Percentiles rank a stretch among this genome's conserved stretches.
These are phyloP conservation scores for Tipula lateralis DNA, from an alignment of 2,888 invertebrate species.

Conservation along the genomic window DNA sequence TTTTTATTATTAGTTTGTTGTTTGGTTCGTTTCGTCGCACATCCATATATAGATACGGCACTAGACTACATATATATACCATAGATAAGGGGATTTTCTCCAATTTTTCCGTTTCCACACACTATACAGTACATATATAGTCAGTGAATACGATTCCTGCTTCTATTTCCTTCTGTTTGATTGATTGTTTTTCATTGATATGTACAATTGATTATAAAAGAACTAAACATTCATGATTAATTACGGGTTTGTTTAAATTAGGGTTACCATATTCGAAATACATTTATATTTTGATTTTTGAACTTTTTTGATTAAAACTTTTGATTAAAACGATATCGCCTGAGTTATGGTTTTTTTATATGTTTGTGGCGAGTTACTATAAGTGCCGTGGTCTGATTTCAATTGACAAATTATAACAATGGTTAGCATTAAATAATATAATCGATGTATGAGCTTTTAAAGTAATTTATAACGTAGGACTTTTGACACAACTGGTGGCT, in stretches of 20 bases:
- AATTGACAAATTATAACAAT: neutral
- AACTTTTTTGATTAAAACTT: neutral
- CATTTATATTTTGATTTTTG: neutral
- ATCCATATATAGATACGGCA: neutral
- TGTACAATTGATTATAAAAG: neutral
- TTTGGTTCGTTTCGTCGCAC: neutral
- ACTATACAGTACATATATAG: too few species aligned
- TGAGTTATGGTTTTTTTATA: neutral
- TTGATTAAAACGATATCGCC: neutral
- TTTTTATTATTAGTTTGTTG: neutral
- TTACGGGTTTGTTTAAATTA: slow-evolving; percentile 3
- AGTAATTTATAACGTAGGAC: too few species aligned
- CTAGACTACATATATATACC: neutral
- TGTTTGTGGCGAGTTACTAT: neutral
- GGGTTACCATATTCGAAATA: neutral
- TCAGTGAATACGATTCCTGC: slow-evolving; percentile 1
- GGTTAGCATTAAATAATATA: too few species aligned
- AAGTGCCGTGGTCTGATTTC: neutral
- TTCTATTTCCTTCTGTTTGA: neutral
- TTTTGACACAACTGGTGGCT: too few species aligned
- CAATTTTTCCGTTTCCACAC: neutral
- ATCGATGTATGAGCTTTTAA: too few species aligned
- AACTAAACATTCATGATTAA: slow-evolving; percentile 9
- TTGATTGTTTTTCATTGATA: neutral
- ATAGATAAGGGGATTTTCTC: neutral